phyloP scores from a whole-genome alignment of 2,888 invertebrate genomes.

The Anticlea derivata region DNA sequence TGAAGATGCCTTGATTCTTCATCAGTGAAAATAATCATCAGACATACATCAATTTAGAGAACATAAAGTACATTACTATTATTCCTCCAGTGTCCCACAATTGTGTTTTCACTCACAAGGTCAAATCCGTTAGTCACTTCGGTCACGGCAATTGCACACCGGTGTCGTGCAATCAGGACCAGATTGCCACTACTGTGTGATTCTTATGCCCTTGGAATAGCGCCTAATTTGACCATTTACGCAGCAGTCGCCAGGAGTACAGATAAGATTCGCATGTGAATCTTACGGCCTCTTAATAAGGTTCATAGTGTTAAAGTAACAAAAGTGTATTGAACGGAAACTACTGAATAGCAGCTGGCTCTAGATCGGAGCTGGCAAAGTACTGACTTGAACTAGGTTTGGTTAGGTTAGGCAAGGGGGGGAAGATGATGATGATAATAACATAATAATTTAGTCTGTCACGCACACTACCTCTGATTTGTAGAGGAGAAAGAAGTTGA shows the following conservation, averaged over 20 bases:
- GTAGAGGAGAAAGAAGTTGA: conserved; percentile 4
- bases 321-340: too few species aligned
- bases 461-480: neutral
- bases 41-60: too few species aligned
- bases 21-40: too few species aligned
- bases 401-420: too few species aligned
- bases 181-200: neutral
- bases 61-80: neutral
- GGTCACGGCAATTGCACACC: conserved; percentile 30
- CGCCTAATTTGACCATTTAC: conserved; percentile 2
- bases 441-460: neutral
- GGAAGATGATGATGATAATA: too few species aligned
- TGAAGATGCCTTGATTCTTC: too few species aligned
- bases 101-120: conserved; percentile 35
- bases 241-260: neutral
- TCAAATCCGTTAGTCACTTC: conserved; percentile 29
- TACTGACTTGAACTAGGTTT: too few species aligned
- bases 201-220: conserved; percentile 4
- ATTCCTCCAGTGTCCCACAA: conserved; percentile 1
- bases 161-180: conserved; percentile 9
- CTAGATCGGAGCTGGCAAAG: too few species aligned
- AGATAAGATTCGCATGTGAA: neutral
- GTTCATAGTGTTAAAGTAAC: too few species aligned
- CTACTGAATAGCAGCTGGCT: too few species aligned
- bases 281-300: conserved; percentile 1